Conservation (phyloP, 2,113 vertebrate species). For the Dasyprocta punctata region DNA sequence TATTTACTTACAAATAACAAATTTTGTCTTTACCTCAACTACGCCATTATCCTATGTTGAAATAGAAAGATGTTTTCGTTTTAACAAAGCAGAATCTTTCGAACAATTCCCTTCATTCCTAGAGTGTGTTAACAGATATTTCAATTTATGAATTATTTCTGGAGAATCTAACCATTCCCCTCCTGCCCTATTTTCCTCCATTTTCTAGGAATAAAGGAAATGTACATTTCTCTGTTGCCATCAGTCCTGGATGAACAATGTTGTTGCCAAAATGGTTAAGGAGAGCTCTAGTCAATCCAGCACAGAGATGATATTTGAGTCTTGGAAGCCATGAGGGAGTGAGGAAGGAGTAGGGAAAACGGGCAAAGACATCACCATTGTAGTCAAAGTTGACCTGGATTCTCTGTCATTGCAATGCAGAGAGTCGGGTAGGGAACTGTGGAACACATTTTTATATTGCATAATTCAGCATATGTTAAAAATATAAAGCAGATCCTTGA, state of each 20-base stretch:
- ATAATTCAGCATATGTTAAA: neutral
- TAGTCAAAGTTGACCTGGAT: neutral
- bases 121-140: neutral
- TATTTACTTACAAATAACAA: neutral
- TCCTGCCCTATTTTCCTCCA: neutral
- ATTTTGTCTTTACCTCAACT: neutral
- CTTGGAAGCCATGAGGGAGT: neutral
- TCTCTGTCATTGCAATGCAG: neutral
- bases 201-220: neutral
- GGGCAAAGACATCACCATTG: neutral
- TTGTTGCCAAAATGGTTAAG: neutral
- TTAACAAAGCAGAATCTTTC: neutral
- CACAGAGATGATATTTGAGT: neutral
- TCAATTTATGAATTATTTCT: neutral
- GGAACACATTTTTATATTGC: neutral
- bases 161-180: neutral
- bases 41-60: neutral
- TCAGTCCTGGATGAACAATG: neutral
- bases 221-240: neutral
- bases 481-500: neutral
- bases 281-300: neutral
- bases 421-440: rapidly evolving
- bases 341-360: neutral
- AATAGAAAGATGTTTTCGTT: neutral
- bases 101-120: neutral